These are phyloP conservation scores for Drosophila setosimentum DNA, from an alignment of 2,888 invertebrate species.

Conservation along the genomic window DNA sequence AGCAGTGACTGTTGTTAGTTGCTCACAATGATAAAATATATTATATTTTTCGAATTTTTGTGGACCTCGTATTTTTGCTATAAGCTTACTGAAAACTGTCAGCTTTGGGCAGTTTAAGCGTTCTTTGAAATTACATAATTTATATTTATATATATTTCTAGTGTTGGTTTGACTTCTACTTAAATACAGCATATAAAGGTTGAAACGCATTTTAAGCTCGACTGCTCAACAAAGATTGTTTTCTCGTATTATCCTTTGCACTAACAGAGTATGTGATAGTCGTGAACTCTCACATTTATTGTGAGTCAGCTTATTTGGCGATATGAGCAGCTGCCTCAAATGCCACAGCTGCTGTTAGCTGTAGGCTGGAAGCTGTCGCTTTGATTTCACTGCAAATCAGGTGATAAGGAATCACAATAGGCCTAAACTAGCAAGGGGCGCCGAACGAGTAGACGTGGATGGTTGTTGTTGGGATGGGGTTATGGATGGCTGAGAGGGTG, in stretches of 20 bases:
- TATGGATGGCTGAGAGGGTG: not conserved
- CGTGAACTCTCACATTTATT: not conserved
- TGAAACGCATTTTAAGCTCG: not conserved
- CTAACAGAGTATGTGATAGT: constrained; percentile 1
- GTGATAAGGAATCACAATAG: constrained; percentile 33
- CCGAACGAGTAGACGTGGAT: not conserved
- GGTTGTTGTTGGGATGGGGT: not conserved
- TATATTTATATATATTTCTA: not conserved
- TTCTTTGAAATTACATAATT: not conserved
- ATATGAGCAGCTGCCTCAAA: constrained; percentile 9
- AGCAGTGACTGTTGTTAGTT: not conserved
- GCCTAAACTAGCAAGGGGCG: not conserved
- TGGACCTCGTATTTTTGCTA: not conserved
- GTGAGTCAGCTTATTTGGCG: constrained; percentile 3
- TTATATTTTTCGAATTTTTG: not conserved
- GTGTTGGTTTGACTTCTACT: not conserved
- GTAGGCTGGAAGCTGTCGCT: constrained; percentile 8
- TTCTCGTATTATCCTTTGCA: not conserved
- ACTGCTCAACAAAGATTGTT: not conserved
- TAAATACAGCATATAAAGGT: not conserved
- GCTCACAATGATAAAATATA: not conserved
- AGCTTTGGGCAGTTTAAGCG: not conserved
- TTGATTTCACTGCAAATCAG: constrained; percentile 40
- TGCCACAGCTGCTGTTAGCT: not conserved
- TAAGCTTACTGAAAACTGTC: not conserved